Percentiles rank a stretch among this genome's conserved stretches.
These are phyloP conservation scores for Eristalinus aeneus DNA, from an alignment of 2,888 invertebrate species.

Conservation along the genomic window DNA sequence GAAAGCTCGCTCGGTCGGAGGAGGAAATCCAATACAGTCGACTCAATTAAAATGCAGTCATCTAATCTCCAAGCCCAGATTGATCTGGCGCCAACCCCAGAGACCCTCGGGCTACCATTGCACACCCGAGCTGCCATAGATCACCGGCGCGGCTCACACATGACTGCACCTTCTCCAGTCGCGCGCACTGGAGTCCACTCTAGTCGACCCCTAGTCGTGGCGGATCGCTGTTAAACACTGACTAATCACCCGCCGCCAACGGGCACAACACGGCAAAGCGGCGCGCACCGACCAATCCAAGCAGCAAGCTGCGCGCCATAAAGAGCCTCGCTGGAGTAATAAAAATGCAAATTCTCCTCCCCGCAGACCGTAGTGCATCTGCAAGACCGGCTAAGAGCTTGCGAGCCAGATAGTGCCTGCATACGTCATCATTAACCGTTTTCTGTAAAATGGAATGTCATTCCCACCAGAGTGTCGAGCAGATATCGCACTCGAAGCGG, in stretches of 20 bases:
- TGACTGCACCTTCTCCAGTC: background rate
- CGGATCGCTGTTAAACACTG: slow-evolving; percentile 29
- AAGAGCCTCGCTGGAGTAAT: slow-evolving; percentile 14
- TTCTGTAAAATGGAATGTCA: slow-evolving; percentile 32
- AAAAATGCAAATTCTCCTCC: slow-evolving; percentile 58
- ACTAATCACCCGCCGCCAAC: slow-evolving; percentile 28
- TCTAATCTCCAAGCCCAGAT: slow-evolving; percentile 61
- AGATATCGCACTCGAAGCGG: background rate
- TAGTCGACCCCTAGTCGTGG: background rate
- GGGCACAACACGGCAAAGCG: background rate
- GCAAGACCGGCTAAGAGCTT: slow-evolving; percentile 34
- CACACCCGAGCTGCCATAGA: background rate
- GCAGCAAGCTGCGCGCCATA: slow-evolving; percentile 5
- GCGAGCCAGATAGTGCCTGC: background rate
- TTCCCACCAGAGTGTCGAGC: slow-evolving; percentile 1
- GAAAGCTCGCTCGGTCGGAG: slow-evolving; percentile 34
- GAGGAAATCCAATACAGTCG: slow-evolving; percentile 10
- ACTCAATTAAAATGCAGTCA: slow-evolving; percentile 66
- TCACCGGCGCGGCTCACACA: background rate
- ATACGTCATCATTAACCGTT: slow-evolving; percentile 55
- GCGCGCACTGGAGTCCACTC: background rate
- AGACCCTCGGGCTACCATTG: slow-evolving; percentile 32
- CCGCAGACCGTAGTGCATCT: slow-evolving; percentile 33
- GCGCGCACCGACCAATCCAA: background rate
- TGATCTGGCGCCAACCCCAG: slow-evolving; percentile 65